Conservation (phyloP, 2,113 vertebrate genomes). For the Grallaria varia region DNA sequence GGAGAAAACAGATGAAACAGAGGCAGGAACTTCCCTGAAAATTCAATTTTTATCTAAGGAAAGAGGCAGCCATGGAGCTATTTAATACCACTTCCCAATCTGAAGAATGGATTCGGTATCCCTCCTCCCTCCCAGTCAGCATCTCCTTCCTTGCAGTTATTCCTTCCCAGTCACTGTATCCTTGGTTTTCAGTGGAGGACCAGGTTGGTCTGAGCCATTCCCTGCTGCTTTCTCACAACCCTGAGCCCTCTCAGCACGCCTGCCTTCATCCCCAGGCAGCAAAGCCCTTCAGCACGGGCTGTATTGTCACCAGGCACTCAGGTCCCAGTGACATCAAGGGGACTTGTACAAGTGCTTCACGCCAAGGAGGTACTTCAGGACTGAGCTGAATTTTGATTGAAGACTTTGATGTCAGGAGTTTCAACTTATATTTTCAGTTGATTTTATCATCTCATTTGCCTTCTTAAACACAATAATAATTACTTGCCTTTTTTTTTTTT, state of each 20-base stretch:
- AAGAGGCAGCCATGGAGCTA: not conserved
- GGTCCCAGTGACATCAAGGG: not conserved
- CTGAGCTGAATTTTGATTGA: not conserved
- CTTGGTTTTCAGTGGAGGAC: not conserved
- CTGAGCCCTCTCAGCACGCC: not conserved
- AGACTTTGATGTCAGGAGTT: not conserved
- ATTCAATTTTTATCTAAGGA: not conserved
- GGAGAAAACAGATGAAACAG: not conserved
- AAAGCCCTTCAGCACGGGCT: not conserved
- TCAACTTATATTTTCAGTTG: not conserved
- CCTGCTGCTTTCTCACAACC: not conserved
- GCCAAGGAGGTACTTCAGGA: not conserved
- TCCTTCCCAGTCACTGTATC: not conserved
- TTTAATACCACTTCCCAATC: not conserved
- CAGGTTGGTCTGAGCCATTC: not conserved
- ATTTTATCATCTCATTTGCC: not conserved
- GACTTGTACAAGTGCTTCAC: not conserved
- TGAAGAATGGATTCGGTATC: not conserved
- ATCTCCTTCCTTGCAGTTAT: not conserved
- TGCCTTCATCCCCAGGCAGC: not conserved
- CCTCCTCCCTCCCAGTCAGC: not conserved
- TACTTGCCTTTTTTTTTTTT: not conserved
- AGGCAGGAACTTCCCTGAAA: not conserved
- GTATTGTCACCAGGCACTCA: not conserved
- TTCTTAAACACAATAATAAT: not conserved